Conservation (phyloP, 2,113 vertebrate species). For the Origma solitaria region DNA sequence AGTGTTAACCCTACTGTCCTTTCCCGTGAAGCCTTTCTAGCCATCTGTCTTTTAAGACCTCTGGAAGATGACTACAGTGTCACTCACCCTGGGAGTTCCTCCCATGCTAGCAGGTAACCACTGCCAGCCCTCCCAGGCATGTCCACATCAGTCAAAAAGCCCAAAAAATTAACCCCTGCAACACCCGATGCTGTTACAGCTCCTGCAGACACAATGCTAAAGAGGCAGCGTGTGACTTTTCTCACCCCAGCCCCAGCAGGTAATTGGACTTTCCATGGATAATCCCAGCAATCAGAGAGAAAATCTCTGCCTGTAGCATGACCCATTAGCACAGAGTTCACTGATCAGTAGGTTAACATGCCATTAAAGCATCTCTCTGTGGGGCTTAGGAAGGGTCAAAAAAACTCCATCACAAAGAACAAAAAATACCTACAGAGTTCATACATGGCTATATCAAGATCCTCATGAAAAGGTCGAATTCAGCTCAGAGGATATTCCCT, state of each 20-base stretch:
- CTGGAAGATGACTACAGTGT: background rate
- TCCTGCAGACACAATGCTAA: background rate
- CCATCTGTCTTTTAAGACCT: background rate
- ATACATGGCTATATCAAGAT: background rate
- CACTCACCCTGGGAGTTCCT: background rate
- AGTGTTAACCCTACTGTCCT: background rate
- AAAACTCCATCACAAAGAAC: conserved; percentile 15
- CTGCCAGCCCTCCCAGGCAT: background rate
- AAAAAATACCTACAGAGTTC: background rate
- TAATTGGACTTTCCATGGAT: conserved; percentile 48
- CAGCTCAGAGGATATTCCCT: background rate
- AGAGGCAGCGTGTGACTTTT: background rate
- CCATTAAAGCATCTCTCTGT: conserved; percentile 11
- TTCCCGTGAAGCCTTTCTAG: background rate
- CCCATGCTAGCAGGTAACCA: background rate
- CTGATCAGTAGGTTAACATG: conserved; percentile 20
- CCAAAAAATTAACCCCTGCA: background rate
- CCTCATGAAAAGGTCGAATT: background rate
- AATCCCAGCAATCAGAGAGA: conserved; percentile 47
- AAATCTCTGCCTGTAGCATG: background rate
- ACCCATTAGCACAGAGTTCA: conserved; percentile 58
- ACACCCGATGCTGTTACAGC: background rate
- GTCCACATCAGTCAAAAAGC: background rate
- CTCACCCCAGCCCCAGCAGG: conserved; percentile 22
- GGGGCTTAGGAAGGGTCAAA: conserved; percentile 39